A percentile compares a stretch with the other conserved stretches of the same genome.
Conservation (phyloP, 2,888 invertebrate genomes). For the Lucinisca nassula region DNA sequence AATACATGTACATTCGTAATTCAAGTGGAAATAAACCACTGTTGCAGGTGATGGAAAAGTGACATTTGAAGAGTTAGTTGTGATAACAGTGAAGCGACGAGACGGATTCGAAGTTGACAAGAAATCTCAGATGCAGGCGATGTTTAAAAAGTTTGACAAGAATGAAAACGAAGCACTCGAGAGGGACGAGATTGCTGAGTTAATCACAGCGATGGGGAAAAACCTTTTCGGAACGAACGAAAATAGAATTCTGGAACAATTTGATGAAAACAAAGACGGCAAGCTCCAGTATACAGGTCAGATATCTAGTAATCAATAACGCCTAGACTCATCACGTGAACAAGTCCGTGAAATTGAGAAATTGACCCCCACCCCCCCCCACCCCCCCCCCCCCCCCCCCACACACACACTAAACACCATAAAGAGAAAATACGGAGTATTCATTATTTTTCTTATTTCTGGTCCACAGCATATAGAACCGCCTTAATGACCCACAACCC, state of each 20-base stretch:
- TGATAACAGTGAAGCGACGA: slow-evolving; percentile 49
- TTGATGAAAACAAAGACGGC: slow-evolving; percentile 57
- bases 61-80: slow-evolving; percentile 63
- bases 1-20: too few relatives aligned
- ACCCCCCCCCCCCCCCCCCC: too few relatives aligned
- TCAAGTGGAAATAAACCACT: too few relatives aligned
- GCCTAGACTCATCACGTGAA: too few relatives aligned
- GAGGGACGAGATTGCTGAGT: slow-evolving; percentile 40
- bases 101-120: slow-evolving; percentile 29
- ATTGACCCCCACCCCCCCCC: too few relatives aligned
- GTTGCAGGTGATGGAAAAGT: slow-evolving; percentile 58
- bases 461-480: too few relatives aligned
- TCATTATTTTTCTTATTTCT: too few relatives aligned
- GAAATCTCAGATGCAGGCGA: slow-evolving; percentile 14
- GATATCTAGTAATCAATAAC: too few relatives aligned
- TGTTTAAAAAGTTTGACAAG: slow-evolving; percentile 57
- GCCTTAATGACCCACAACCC: too few relatives aligned
- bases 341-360: too few relatives aligned
- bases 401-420: too few relatives aligned
- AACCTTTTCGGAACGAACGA: slow-evolving; percentile 34
- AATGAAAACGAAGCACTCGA: slow-evolving; percentile 43
- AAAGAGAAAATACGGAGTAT: too few relatives aligned
- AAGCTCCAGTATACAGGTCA: slow-evolving; percentile 58
- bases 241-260: slow-evolving; percentile 47
- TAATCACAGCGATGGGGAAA: slow-evolving; percentile 30